Percentiles rank a stretch among this genome's conserved stretches.
Conservation (phyloP, 2,797 vertebrate species). For the Tapera naevia region DNA sequence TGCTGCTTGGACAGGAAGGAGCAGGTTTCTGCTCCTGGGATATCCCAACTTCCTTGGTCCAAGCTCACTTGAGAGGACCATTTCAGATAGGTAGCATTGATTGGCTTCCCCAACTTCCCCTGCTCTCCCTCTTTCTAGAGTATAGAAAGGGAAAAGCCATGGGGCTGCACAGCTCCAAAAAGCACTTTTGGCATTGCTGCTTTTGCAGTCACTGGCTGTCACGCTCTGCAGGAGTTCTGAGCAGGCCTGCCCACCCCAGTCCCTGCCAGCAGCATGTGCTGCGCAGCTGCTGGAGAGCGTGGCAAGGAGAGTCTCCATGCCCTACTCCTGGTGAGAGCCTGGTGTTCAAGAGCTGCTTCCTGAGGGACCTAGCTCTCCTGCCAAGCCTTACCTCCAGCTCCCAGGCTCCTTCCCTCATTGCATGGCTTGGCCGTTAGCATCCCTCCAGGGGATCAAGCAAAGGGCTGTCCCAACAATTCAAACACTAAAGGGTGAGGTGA, state of each 20-base stretch:
- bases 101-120: neutral
- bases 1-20: neutral
- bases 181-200: constrained; percentile 47
- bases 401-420: neutral
- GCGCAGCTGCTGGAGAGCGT: neutral
- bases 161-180: constrained; percentile 26
- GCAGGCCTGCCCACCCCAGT: neutral
- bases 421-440: neutral
- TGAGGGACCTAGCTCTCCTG: neutral
- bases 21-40: neutral
- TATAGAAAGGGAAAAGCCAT: constrained; percentile 43
- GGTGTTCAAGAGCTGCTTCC: neutral
- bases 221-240: neutral
- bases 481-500: constrained; percentile 4
- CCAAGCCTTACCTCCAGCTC: neutral
- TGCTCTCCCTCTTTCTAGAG: neutral
- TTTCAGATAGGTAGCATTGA: neutral
- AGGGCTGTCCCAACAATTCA: neutral
- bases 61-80: neutral
- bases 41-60: neutral
- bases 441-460: neutral
- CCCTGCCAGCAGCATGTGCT: neutral
- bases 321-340: neutral
- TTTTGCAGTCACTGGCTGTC: neutral
- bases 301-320: neutral